Base-by-base conservation (phyloP, 2,888 invertebrate species). In the Brachylomia viminalis region DNA sequence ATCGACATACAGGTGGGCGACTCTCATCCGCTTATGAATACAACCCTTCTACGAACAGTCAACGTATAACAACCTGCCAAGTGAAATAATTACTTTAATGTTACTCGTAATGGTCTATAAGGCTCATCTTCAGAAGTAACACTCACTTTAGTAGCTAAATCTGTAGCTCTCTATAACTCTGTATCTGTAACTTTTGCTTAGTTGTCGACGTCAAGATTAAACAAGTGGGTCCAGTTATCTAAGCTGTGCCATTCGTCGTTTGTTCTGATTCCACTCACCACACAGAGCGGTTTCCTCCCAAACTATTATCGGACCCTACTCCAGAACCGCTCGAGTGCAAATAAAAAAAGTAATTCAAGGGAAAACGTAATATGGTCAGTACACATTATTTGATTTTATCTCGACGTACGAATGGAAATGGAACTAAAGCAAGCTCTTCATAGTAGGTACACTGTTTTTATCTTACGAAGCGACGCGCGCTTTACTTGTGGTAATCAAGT, bases 271-370 rank as follows among this genome's bases (percentile, higher is more conserved):
- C 38, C 59, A 58, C 45, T 59, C 15, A 52, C 23, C 13, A 30
- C n/a, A 54, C 54, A 45, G 47, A 69, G 62, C 42, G 38, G 47
- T 73, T 80, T 38, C n/a, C 49, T 45, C 47, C 49, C 30, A 42
- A 72, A 49, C 68, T 71, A 67, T 82, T 73, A 68, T 67, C 56
- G 54, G 64, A 76, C 73, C 70, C 72, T 56, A 68, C 72, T 64
- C 62, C 45, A 59, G 54, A 72, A 27, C 47, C 42, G 38, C 52
- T 76, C 67, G 47, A 73, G 70, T 33, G 68, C 59, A 80, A 71
- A 84, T 84, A 84, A 64, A 75, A 72, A 75, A 82, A 70, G 73
- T 77, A 42, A 62, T 85, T 56, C 47, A 74, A 56, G 65, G 56
- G 30, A 47, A 76, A 62, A 78, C 27, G 47, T 58, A 62, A 72